Conservation (phyloP, 1,140 invertebrate species). For the Drosophila pallidifrons region DNA sequence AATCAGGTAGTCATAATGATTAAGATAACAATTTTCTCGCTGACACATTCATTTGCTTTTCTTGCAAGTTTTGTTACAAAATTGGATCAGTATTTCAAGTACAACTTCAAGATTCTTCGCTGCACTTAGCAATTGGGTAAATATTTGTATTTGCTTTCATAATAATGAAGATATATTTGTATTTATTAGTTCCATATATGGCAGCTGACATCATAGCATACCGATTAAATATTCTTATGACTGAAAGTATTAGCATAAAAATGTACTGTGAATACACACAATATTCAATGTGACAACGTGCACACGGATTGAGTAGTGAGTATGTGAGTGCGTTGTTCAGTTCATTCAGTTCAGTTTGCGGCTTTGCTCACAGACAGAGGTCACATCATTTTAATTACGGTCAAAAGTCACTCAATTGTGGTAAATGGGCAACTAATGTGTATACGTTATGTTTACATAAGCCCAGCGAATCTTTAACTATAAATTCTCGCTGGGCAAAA, state of each 20-base stretch:
- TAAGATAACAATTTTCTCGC: background rate
- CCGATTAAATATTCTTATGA: constrained; percentile 5
- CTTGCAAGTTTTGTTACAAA: background rate
- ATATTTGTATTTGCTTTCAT: background rate
- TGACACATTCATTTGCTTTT: background rate
- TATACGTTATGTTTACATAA: background rate
- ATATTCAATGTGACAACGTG: constrained; percentile 15
- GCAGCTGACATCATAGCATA: constrained; percentile 22
- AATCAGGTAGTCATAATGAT: background rate
- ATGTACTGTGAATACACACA: constrained; percentile 1
- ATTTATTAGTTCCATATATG: background rate
- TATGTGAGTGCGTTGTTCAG: background rate
- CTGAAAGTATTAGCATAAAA: background rate
- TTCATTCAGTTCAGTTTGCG: constrained; percentile 19
- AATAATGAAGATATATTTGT: background rate
- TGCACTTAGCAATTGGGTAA: background rate
- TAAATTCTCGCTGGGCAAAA: constrained; percentile 1
- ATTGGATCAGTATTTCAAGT: background rate
- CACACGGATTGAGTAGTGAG: background rate
- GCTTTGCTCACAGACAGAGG: constrained; percentile 32
- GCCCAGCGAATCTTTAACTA: constrained; percentile 13
- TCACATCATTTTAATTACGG: constrained; percentile 72
- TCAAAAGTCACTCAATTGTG: constrained; percentile 77
- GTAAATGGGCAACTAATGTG: constrained; percentile 25
- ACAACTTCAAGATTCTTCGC: background rate